A percentile compares a stretch with the other conserved stretches of the same genome.
Evolutionary conservation across 2,888 invertebrate genomes (phyloP).

Genomic region (Catocala fraxini): DNA sequence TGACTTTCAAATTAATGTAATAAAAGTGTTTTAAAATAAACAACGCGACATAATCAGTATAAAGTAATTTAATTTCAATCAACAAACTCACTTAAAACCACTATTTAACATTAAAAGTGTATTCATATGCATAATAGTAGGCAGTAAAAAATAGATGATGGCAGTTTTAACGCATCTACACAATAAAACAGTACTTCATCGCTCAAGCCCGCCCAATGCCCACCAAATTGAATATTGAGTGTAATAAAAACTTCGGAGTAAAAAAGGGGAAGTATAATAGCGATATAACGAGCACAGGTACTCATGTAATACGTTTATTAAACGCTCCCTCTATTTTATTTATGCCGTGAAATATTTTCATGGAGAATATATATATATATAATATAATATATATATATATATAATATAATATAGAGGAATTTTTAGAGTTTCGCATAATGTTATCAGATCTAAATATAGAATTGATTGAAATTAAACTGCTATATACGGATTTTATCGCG

Average conservation of each 20-base stretch:
- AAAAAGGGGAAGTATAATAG: slow-evolving; percentile 55
- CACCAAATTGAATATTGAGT: slow-evolving; percentile 68
- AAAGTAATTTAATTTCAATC: too few species aligned
- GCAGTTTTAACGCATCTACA: slow-evolving; percentile 12
- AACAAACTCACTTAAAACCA: too few species aligned
- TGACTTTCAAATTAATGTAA: too few species aligned
- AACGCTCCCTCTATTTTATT: slow-evolving; percentile 35
- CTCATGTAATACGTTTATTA: slow-evolving; percentile 59
- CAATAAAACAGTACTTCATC: slow-evolving; percentile 25
- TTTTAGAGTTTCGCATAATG: background rate
- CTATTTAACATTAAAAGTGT: background rate
- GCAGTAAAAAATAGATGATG: slow-evolving; percentile 15
- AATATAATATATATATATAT: background rate
- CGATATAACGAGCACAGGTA: slow-evolving; percentile 57
- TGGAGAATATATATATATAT: background rate
- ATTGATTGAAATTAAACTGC: too few species aligned
- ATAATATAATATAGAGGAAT: too few species aligned
- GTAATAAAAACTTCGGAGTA: slow-evolving; percentile 65
- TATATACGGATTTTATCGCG: too few species aligned
- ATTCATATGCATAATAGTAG: background rate
- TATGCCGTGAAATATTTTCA: slow-evolving; percentile 33
- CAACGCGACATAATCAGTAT: too few species aligned
- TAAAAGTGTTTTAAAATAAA: too few species aligned
- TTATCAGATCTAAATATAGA: too few species aligned
- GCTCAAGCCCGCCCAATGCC: slow-evolving; percentile 42